Conservation (phyloP, 2,888 invertebrate species). For the Acleris cristana region DNA sequence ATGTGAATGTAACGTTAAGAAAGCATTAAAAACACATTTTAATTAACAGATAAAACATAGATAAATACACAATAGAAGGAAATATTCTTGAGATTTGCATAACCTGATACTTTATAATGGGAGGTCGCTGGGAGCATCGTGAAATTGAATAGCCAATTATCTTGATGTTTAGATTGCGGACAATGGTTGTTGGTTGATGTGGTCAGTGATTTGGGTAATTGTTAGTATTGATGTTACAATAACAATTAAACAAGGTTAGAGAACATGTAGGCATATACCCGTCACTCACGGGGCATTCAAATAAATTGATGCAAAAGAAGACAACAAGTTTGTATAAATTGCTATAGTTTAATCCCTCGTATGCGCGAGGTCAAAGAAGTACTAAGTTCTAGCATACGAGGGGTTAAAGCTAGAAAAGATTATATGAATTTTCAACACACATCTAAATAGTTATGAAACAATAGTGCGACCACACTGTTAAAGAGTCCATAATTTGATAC, state of each 20-base stretch:
- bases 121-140: slow-evolving; percentile 40
- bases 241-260: neutral
- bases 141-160: slow-evolving; percentile 34
- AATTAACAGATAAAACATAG: neutral
- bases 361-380: too few species aligned
- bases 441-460: too few species aligned
- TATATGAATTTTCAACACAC: too few species aligned
- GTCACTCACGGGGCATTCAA: too few species aligned
- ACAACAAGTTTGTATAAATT: too few species aligned
- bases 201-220: slow-evolving; percentile 26
- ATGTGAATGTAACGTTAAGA: neutral
- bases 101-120: slow-evolving; percentile 35
- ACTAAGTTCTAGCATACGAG: too few species aligned
- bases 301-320: too few species aligned
- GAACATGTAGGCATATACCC: too few species aligned
- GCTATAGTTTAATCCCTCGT: too few species aligned
- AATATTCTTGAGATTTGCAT: slow-evolving; percentile 38
- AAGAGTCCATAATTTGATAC: too few species aligned
- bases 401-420: too few species aligned
- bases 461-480: too few species aligned
- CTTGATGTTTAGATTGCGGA: slow-evolving; percentile 28
- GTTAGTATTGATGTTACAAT: slow-evolving; percentile 7
- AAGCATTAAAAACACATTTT: neutral
- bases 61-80: slow-evolving; percentile 27
- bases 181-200: slow-evolving; percentile 24